Evolutionary conservation across 2,113 vertebrate genomes (phyloP), one percentile per base, ranked within the genome.

Genomic region (Butastur rufipennis): DNA sequence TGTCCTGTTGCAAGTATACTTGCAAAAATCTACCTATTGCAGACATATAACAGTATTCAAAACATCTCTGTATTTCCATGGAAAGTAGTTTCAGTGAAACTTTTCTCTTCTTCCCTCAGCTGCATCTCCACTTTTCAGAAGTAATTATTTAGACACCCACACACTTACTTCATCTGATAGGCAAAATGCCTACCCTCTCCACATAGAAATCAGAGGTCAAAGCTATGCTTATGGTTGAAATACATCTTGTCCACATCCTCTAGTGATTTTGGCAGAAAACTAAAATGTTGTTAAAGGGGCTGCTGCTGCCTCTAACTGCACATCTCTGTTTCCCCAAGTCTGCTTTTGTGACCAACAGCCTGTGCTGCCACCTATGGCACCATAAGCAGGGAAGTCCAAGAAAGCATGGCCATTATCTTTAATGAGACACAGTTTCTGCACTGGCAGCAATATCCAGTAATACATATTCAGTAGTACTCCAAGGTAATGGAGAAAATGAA

Each of bases 291-390:
- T 34, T 86, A 31, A 70, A 81, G 19, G n/a, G 17, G 5, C 7
- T 81, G 7, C 34, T 1, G 1, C 25, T 59, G 27, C 38, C 6
- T 16, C 18, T 56, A 61, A 56, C 22, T 38, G 32, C 36, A 59
- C 7, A 29, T 21, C 43, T 53, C 21, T 42, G 1, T 45, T 90
- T 61, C 7, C 13, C 14, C 14, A 3, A 8, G 5, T 21, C 40
- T 80, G 9, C 21, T 75, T n/a, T 31, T 4, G 7, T 42, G 67
- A 63, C 13, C 65, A 38, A 17, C 3, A 6, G 52, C 34, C 47
- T 0, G 0, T 63, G 61, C 34, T 63, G 52, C 22, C 40, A 59
- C 32, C 38, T 79, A 27, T 36, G 47, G 13, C 32, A 79, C 1
- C 1, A 31, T 21, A 36, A 88, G 55, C 75, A 75, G 13, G 4